A percentile compares a stretch with the other conserved stretches of the same genome.
phyloP scores from a whole-genome alignment of 2,888 invertebrate species.

The Heteromyza rotundicornis region DNA sequence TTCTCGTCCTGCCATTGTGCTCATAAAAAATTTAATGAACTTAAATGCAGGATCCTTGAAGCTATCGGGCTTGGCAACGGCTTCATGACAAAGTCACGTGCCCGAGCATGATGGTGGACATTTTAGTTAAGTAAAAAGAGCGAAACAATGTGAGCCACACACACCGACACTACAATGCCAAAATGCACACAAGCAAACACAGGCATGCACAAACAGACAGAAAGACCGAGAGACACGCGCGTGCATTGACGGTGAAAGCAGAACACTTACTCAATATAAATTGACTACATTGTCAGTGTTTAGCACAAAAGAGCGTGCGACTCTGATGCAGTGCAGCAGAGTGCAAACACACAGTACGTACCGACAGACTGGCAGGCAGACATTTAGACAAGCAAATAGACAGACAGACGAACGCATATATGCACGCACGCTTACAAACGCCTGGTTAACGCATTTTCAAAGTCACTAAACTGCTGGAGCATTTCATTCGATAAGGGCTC shows the following conservation, averaged over 20 bases:
- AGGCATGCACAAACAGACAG: not conserved
- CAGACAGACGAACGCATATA: not conserved
- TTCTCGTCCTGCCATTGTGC: no score
- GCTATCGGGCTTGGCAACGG: no score
- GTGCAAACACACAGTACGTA: no score
- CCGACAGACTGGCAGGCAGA: no score
- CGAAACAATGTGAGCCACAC: not conserved
- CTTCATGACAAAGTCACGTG: no score
- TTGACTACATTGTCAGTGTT: not conserved
- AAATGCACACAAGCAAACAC: not conserved
- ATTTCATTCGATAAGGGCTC: no score
- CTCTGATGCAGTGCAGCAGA: no score
- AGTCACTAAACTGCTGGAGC: conserved; percentile 24
- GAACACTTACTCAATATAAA: conserved; percentile 20
- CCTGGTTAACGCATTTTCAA: conserved; percentile 24
- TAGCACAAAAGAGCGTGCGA: no score
- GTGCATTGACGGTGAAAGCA: conserved; percentile 24
- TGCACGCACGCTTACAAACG: conserved; percentile 4
- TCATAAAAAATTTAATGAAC: no score
- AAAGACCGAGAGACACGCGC: not conserved
- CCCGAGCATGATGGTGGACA: no score
- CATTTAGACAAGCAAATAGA: conserved; percentile 1
- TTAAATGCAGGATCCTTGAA: no score
- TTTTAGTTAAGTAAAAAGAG: no score
- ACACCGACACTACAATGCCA: not conserved